Evolutionary conservation across 2,888 invertebrate genomes (phyloP).

Genomic region (Limnephilus rhombicus): DNA sequence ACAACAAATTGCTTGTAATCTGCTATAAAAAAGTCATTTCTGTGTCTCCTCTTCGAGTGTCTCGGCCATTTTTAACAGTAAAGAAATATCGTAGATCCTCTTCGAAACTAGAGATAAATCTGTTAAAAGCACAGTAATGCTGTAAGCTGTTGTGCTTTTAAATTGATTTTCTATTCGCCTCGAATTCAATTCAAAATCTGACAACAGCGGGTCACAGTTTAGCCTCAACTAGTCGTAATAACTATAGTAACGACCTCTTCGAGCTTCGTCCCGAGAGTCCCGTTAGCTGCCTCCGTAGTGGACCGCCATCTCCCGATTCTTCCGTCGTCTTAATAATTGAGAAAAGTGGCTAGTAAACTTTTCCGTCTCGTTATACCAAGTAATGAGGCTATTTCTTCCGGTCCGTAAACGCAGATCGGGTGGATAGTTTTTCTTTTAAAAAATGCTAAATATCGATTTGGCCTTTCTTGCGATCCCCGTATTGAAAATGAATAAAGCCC

Average conservation of each 20-base stretch:
- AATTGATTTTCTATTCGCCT: background rate
- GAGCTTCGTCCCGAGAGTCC: constrained; percentile 1
- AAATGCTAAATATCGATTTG: background rate
- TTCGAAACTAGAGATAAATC: background rate
- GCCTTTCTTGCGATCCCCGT: background rate
- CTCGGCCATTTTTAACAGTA: background rate
- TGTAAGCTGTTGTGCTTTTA: background rate
- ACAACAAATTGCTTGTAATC: background rate
- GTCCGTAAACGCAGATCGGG: background rate
- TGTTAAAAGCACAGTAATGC: background rate
- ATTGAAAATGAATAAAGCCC: background rate
- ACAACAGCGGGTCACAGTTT: background rate
- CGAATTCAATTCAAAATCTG: background rate
- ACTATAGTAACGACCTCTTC: background rate
- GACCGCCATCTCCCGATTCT: background rate
- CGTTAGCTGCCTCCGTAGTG: constrained; percentile 17
- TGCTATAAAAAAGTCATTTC: background rate
- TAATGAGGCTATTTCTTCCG: constrained; percentile 39
- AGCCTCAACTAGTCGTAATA: background rate
- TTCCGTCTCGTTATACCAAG: constrained; percentile 28
- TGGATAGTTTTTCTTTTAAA: constrained; percentile 25
- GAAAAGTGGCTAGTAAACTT: constrained; percentile 36
- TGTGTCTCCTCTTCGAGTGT: background rate
- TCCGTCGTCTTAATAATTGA: constrained; percentile 20
- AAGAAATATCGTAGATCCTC: background rate